Evolutionary conservation across 2,888 invertebrate species (phyloP), one percentile per base, ranked within the genome.

Genomic region (Drosophila pseudotalamancana): DNA sequence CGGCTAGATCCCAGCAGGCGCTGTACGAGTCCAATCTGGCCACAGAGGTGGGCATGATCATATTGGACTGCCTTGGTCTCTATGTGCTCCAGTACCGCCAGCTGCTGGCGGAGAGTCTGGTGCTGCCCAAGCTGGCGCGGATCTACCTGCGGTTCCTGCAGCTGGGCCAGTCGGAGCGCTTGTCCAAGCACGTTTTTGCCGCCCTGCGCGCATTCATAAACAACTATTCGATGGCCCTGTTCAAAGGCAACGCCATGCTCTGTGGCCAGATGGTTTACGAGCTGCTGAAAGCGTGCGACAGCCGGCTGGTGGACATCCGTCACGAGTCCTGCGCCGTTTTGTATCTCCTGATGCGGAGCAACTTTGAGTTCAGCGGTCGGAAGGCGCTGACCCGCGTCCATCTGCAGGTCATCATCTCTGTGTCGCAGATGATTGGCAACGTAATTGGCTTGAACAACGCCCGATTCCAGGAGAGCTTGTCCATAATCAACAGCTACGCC

Each of bases 391-490:
- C 97, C 0, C 92, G 98, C 70, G 97, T 98, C 0, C 98, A 98
- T 88, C 92, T 97, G 43, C 97, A 98, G 94, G 97, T 98, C 27
- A 98, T 98, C 70, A 98, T 99, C 86, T 97, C 98, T 0, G 97
- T 99, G 11, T 98, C 98, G 0, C 96, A 98, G 91, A 94, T 99
- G 92, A 94, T 98, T 68, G 98, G 98, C 60, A 97, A 96, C 86
- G 95, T 97, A 4, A 95, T 96, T n/a, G 96, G 96, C 3, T 92
- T 97, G 72, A 98, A 98, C 92, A 98, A 97, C 91, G 95, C 97
- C n/a, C 94, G 97, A 39, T 98, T 99, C 91, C 97, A 98, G 92
- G 97, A 98, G 91, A 97, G 97, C 73, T 92, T 99, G 4, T 97
- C 97, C 3, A 93, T 97, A 43, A 97, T 98, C 88, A 98, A 98